These are phyloP conservation scores for Pipistrellus kuhlii DNA, from an alignment of 2,797 vertebrate genomes.

Conservation along the genomic window DNA sequence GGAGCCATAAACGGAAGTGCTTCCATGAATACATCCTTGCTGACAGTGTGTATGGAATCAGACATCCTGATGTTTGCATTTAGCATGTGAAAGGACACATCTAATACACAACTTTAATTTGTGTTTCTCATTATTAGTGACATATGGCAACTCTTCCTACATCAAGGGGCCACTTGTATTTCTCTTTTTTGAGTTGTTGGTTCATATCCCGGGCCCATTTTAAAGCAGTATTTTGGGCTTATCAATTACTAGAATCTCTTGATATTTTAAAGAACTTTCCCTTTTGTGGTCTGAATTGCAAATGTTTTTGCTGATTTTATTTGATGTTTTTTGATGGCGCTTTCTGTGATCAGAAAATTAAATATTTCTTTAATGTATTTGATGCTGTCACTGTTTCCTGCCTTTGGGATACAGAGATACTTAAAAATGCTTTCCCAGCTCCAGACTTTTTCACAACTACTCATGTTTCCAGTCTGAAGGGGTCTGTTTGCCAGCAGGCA, in stretches of 20 bases:
- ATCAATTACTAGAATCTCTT: neutral
- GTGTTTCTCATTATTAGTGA: neutral
- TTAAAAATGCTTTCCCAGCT: neutral
- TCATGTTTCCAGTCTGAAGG: neutral
- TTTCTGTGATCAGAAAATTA: neutral
- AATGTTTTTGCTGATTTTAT: neutral
- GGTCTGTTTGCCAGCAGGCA: neutral
- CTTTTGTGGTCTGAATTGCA: neutral
- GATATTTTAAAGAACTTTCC: neutral
- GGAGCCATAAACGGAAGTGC: neutral
- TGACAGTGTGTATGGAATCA: conserved; percentile 1
- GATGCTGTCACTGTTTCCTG: conserved; percentile 25
- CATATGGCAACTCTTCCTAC: neutral
- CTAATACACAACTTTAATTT: conserved; percentile 9
- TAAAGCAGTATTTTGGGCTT: neutral
- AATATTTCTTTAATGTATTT: conserved; percentile 25
- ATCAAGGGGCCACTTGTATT: neutral
- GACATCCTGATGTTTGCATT: conserved; percentile 13
- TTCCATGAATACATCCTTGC: neutral
- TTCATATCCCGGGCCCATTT: neutral
- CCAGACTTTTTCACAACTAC: neutral
- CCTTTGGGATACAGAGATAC: neutral
- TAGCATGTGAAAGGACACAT: neutral
- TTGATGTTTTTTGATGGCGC: neutral
- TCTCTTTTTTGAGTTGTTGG: neutral